Evolutionary conservation across 2,113 vertebrate genomes (phyloP).

Genomic region (Calidris pygmaea): DNA sequence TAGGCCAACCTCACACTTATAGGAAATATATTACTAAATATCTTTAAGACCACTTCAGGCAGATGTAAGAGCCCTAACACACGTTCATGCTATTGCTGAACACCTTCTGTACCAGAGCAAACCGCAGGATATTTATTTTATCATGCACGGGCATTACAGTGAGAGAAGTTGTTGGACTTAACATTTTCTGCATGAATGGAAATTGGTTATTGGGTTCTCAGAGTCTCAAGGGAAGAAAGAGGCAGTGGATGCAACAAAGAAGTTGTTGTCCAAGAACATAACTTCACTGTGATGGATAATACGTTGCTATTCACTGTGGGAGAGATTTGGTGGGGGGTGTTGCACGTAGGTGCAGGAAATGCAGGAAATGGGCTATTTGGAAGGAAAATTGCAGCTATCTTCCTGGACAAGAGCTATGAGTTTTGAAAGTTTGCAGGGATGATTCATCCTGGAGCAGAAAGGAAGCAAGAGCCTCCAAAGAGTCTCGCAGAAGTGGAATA

Average conservation of each 20-base stretch:
- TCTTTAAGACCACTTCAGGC: neutral
- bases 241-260: neutral
- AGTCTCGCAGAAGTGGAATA: slow-evolving; percentile 39
- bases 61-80: neutral
- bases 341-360: slow-evolving; percentile 24
- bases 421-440: slow-evolving; percentile 23
- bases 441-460: slow-evolving; percentile 48
- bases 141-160: rapidly evolving
- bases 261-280: neutral
- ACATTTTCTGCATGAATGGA: neutral
- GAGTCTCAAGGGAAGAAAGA: neutral
- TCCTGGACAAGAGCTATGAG: slow-evolving; percentile 19
- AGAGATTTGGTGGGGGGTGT: neutral
- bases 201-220: neutral
- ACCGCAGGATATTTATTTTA: neutral
- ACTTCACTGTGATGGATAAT: neutral
- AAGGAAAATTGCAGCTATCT: slow-evolving; percentile 43
- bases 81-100: neutral
- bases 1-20: neutral
- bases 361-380: slow-evolving; percentile 38
- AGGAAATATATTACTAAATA: neutral
- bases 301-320: neutral
- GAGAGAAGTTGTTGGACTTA: neutral
- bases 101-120: neutral
- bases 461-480: slow-evolving; percentile 39